Evolutionary conservation across 2,888 invertebrate genomes (phyloP).

Genomic region (Dryobota labecula): DNA sequence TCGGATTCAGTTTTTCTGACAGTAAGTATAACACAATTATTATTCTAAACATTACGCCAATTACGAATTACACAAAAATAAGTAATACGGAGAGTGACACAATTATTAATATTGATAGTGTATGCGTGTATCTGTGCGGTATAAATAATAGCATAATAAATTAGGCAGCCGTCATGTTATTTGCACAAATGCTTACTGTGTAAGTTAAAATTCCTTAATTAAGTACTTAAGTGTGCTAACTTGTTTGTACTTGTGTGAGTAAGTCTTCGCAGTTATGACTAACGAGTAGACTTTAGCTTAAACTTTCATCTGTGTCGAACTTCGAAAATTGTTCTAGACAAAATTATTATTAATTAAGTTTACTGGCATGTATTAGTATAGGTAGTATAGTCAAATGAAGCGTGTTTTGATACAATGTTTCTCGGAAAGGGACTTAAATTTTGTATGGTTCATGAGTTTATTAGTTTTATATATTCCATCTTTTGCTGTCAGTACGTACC

Average conservation of each 20-base stretch:
- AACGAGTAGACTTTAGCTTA: constrained; percentile 25
- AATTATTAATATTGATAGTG: too few relatives aligned
- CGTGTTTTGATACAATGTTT: background rate
- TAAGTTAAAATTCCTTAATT: background rate
- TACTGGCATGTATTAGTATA: constrained; percentile 1
- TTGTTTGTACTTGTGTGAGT: background rate
- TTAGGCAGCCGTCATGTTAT: constrained; percentile 3
- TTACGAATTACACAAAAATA: too few relatives aligned
- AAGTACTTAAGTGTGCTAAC: background rate
- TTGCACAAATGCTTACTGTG: background rate
- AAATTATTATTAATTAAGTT: constrained; percentile 11
- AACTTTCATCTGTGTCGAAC: constrained; percentile 19
- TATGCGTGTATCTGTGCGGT: too few relatives aligned
- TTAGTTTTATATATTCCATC: background rate
- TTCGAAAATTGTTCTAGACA: constrained; percentile 14
- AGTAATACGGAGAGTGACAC: too few relatives aligned
- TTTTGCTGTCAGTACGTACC: background rate
- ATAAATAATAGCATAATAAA: too few relatives aligned
- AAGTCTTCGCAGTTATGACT: constrained; percentile 20
- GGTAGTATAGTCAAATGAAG: constrained; percentile 6
- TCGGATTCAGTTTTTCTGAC: too few relatives aligned
- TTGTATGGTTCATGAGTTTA: too few relatives aligned
- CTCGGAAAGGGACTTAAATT: background rate
- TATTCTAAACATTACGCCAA: too few relatives aligned
- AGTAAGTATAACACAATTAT: too few relatives aligned